These are phyloP conservation scores for Drosophila neotestacea DNA, from an alignment of 2,888 invertebrate genomes.

Conservation along the genomic window DNA sequence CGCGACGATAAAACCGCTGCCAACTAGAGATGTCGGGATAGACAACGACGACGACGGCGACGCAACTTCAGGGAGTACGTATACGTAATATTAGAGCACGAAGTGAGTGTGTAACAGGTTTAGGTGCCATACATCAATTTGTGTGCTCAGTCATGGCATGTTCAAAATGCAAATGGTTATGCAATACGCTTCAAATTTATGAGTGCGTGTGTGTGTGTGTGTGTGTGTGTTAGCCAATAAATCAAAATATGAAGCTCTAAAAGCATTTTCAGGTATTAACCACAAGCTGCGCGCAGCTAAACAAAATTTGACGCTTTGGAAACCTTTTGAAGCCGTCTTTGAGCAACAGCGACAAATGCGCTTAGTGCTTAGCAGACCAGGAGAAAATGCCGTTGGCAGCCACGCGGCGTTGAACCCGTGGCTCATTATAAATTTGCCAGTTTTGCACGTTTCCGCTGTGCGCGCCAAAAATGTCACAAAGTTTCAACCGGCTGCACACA, in stretches of 20 bases:
- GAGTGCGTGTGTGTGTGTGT: not conserved
- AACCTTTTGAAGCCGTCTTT: constrained; percentile 57
- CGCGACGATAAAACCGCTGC: not conserved
- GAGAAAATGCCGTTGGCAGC: constrained; percentile 67
- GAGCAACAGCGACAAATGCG: constrained; percentile 66
- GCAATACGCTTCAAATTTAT: constrained; percentile 41
- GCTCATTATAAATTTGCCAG: constrained; percentile 80
- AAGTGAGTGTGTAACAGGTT: constrained; percentile 26
- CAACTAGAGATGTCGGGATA: not conserved
- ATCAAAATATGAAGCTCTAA: constrained; percentile 75
- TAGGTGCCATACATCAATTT: constrained; percentile 69
- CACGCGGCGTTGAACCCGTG: constrained; percentile 64
- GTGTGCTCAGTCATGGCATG: constrained; percentile 47
- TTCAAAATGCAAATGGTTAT: constrained; percentile 68
- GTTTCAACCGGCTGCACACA: constrained; percentile 59
- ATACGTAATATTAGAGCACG: not conserved
- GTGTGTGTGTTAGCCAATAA: constrained; percentile 59
- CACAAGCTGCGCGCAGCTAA: constrained; percentile 52
- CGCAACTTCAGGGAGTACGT: not conserved
- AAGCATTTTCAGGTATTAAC: constrained; percentile 75
- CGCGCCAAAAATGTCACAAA: constrained; percentile 77
- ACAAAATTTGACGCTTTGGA: constrained; percentile 53
- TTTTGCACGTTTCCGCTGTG: constrained; percentile 77
- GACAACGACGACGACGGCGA: not conserved
- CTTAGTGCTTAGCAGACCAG: constrained; percentile 70